A percentile compares a stretch with the other conserved stretches of the same genome.
Evolutionary conservation across 2,888 invertebrate species (phyloP).

Genomic region (Sabatieria punctata): DNA sequence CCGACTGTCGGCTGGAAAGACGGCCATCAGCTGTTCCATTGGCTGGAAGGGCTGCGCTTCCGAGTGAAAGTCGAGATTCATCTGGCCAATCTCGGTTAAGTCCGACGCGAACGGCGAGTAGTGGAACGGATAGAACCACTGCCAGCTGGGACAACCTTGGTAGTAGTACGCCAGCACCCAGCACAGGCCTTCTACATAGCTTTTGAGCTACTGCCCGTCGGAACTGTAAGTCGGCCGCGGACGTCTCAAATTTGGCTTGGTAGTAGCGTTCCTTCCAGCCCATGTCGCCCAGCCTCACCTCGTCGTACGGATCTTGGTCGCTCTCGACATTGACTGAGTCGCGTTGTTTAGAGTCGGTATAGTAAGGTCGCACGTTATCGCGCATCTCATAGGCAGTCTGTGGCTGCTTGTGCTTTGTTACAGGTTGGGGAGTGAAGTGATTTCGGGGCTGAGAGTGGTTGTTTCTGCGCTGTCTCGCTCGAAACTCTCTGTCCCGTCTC

Average conservation of each 20-base stretch:
- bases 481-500: constrained; percentile 37
- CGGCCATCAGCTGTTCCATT: constrained; percentile 95
- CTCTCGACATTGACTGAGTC: constrained; percentile 4
- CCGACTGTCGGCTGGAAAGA: constrained; percentile 92
- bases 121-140: constrained; percentile 99
- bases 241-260: constrained; percentile 34
- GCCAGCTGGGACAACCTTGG: constrained; percentile 98
- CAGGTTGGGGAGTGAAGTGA: constrained; percentile 30
- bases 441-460: too few relatives aligned
- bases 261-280: constrained; percentile 67
- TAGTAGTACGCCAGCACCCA: constrained; percentile 98
- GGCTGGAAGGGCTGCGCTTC: constrained; percentile 88
- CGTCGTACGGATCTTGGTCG: constrained; percentile 22
- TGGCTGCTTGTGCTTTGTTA: constrained; percentile 49
- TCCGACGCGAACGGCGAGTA: constrained; percentile 99
- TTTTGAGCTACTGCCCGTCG: constrained; percentile 58
- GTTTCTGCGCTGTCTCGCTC: too few relatives aligned
- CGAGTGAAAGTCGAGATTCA: constrained; percentile 61
- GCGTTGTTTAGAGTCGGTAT: constrained; percentile 31
- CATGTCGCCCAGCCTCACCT: constrained; percentile 53
- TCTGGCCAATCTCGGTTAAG: constrained; percentile 69
- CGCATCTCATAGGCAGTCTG: constrained; percentile 58
- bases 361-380: constrained; percentile 19
- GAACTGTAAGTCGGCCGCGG: constrained; percentile 46
- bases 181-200: constrained; percentile 85